Base-by-base conservation (phyloP, 2,113 vertebrate genomes). In the Cisticola juncidis region DNA sequence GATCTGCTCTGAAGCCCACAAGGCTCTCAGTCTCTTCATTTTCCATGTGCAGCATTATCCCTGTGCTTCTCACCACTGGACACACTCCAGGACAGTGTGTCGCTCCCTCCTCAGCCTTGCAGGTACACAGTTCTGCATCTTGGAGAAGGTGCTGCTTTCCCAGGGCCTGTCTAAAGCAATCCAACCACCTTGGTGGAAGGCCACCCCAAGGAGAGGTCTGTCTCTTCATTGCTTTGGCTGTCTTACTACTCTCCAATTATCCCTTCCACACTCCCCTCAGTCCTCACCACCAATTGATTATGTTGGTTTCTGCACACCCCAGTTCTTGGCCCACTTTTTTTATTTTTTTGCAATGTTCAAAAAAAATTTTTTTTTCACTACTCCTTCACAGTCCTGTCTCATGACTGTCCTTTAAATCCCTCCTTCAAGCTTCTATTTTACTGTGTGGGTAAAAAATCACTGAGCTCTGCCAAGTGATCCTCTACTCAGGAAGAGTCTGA, bases 21-120 rank as follows among this genome's bases (percentile, higher is more conserved):
- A 0, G 3, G 35, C 14, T 83, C 7, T 1, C 36, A 33, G 38
- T 28, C 14, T 61, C 23, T 44, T 57, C 0, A 5, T 70, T 77
- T 80, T 70, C 42, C 33, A 2, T 0, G 13, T 42, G 50, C 28
- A 58, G 21, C 0, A 0, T 35, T 33, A 33, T 61, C 20, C n/a
- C n/a, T 28, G 21, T 60, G 20, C 36, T 44, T 54, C 20, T 9
- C 6, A 1, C 22, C 26, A 11, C 21, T 14, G 3, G 38, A 29
- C 1, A 1, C 10, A n/a, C 29, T 47, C 20, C 20, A 25, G 23
- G 6, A 9, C 36, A 12, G 3, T 2, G 4, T 21, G 16, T 31
- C 2, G 1, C 28, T 87, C 45, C 45, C 18, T 42, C 17, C 57
- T 11, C 19, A 68, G 29, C 44, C 44, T 68, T 1, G 5, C 38